These are phyloP conservation scores for Hypsopygia costalis DNA, from an alignment of 2,888 invertebrate genomes.

Conservation along the genomic window DNA sequence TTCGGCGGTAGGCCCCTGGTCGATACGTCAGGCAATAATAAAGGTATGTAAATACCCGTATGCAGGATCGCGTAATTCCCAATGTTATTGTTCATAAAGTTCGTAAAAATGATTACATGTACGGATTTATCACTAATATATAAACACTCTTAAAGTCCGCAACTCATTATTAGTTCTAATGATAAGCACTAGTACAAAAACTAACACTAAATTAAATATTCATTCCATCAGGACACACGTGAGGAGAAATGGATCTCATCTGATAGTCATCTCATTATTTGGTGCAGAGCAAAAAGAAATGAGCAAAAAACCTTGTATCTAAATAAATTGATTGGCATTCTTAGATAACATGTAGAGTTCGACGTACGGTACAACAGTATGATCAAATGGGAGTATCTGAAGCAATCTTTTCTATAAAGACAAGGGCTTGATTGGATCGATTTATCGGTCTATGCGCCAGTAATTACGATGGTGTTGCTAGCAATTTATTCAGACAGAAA, in stretches of 20 bases:
- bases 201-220: constrained; percentile 25
- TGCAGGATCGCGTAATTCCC: too few relatives aligned
- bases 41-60: too few relatives aligned
- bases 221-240: constrained; percentile 23
- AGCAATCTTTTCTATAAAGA: not conserved
- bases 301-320: constrained; percentile 24
- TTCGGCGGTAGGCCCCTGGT: too few relatives aligned
- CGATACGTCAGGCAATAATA: too few relatives aligned
- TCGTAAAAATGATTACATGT: too few relatives aligned
- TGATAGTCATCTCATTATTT: constrained; percentile 27
- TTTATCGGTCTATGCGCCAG: not conserved
- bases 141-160: too few relatives aligned
- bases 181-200: not conserved
- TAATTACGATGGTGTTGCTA: constrained; percentile 4
- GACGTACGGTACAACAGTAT: not conserved
- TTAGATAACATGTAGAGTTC: not conserved
- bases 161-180: not conserved
- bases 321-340: constrained; percentile 10
- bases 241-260: constrained; percentile 29
- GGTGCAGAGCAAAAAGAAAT: constrained; percentile 23
- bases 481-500: constrained; percentile 1
- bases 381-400: not conserved
- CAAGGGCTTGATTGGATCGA: constrained; percentile 2
- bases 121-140: too few relatives aligned
- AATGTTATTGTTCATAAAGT: too few relatives aligned